phyloP scores from a whole-genome alignment of 2,888 invertebrate genomes.

The Megamerina dolium region DNA sequence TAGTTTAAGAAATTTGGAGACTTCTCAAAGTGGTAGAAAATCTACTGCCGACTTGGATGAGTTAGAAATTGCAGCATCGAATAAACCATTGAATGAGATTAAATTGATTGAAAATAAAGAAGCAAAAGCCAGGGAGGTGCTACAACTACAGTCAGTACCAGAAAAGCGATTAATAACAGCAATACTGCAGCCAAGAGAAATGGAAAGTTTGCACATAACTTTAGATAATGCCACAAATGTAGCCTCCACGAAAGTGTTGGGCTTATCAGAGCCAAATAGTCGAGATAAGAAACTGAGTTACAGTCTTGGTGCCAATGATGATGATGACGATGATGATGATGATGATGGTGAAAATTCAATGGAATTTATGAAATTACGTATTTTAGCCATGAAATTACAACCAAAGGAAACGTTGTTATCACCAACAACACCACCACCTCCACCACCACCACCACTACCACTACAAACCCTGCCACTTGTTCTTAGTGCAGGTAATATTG shows the following conservation, averaged over 20 bases:
- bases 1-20: background rate
- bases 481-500: too few relatives aligned
- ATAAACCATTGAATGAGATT: constrained; percentile 15
- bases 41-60: constrained; percentile 28
- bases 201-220: background rate
- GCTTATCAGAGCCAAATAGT: too few relatives aligned
- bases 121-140: constrained; percentile 14
- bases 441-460: constrained; percentile 4
- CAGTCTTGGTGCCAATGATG: too few relatives aligned
- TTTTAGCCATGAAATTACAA: constrained; percentile 38
- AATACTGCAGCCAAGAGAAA: background rate
- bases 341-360: constrained; percentile 39
- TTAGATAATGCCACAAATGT: background rate
- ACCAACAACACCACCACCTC: constrained; percentile 11
- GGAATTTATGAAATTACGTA: constrained; percentile 38
- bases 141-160: constrained; percentile 25
- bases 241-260: background rate
- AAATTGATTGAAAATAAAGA: constrained; percentile 25
- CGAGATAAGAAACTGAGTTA: too few relatives aligned
- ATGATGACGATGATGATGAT: constrained; percentile 20
- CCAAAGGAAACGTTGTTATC: constrained; percentile 12
- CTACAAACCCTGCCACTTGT: too few relatives aligned
- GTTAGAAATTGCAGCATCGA: constrained; percentile 9
- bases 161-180: background rate
- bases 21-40: too few relatives aligned